These are phyloP conservation scores for Etheostoma perlongum DNA, from an alignment of 2,797 vertebrate genomes.

Conservation along the genomic window DNA sequence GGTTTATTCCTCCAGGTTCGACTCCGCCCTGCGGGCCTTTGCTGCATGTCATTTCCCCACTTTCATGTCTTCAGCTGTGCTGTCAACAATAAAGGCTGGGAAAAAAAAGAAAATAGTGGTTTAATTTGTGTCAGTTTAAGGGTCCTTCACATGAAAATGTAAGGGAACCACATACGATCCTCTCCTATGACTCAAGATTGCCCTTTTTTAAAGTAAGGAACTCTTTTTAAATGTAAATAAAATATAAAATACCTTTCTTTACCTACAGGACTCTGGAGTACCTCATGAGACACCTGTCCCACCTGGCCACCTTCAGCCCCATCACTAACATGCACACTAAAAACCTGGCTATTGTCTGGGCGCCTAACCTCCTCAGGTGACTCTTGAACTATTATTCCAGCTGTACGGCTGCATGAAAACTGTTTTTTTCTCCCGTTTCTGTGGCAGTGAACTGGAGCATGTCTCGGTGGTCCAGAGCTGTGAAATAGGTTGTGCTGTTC, in stretches of 20 bases:
- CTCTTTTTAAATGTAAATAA: not conserved
- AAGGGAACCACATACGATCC: too few relatives aligned
- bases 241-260: constrained; percentile 16
- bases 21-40: too few relatives aligned
- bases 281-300: constrained; percentile 96
- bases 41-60: too few relatives aligned
- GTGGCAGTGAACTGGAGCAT: constrained; percentile 63
- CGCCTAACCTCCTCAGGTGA: constrained; percentile 96
- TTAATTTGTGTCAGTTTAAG: too few relatives aligned
- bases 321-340: constrained; percentile 99
- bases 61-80: too few relatives aligned
- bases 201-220: not conserved
- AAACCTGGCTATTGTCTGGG: constrained; percentile 98
- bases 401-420: not conserved
- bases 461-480: constrained; percentile 58
- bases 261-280: constrained; percentile 93
- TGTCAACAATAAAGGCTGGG: too few relatives aligned
- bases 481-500: constrained; percentile 66
- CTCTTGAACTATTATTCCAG: not conserved
- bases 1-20: too few relatives aligned
- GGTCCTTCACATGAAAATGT: too few relatives aligned
- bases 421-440: constrained; percentile 32
- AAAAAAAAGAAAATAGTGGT: too few relatives aligned
- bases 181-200: not conserved
- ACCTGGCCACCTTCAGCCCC: constrained; percentile 94